These are phyloP conservation scores for Orchesellides sinensis DNA, from an alignment of 2,888 invertebrate species.

Conservation along the genomic window DNA sequence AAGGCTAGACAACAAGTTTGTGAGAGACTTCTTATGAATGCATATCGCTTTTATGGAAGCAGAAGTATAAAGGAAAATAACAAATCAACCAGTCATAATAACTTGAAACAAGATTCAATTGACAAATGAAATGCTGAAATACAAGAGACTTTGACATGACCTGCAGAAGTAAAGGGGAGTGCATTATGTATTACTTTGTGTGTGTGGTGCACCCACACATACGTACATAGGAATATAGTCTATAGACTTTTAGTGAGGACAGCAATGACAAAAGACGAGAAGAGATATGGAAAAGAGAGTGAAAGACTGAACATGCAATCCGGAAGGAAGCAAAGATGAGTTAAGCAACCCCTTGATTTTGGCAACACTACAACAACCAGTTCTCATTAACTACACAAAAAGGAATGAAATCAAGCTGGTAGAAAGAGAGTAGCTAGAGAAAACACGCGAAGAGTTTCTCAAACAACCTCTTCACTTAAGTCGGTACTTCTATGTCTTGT, in stretches of 20 bases:
- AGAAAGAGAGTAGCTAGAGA: constrained; percentile 26
- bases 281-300: too few species aligned
- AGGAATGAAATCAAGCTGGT: constrained; percentile 49
- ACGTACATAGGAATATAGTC: neutral
- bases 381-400: constrained; percentile 59
- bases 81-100: constrained; percentile 30
- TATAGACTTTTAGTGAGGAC: neutral
- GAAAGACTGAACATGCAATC: constrained; percentile 6
- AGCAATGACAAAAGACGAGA: constrained; percentile 21
- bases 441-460: constrained; percentile 40
- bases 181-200: constrained; percentile 2
- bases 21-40: neutral
- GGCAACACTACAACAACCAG: constrained; percentile 28
- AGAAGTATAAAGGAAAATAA: neutral
- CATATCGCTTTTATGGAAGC: neutral
- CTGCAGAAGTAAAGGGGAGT: neutral
- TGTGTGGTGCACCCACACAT: neutral
- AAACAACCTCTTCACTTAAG: constrained; percentile 51
- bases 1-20: neutral
- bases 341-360: constrained; percentile 49
- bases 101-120: constrained; percentile 22
- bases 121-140: constrained; percentile 22
- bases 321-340: constrained; percentile 41
- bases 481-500: constrained; percentile 42
- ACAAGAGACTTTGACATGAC: neutral